A percentile compares a stretch with the other conserved stretches of the same genome.
Evolutionary conservation across 2,888 invertebrate genomes (phyloP).

Genomic region (Sthenelais limicola): DNA sequence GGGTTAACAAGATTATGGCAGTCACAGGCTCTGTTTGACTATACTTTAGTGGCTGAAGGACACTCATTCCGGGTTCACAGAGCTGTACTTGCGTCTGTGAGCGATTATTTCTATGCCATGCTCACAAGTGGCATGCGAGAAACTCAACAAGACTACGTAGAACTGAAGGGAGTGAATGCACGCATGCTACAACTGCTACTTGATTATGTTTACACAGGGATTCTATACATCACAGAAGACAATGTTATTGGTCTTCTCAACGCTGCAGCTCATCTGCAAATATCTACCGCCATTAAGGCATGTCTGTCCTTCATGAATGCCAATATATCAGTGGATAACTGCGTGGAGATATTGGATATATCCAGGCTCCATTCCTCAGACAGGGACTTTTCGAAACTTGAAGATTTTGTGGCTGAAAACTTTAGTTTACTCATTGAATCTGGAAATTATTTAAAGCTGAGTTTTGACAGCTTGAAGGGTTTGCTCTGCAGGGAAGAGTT

Average conservation of each 20-base stretch:
- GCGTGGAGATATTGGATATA: constrained; percentile 22
- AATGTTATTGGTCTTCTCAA: constrained; percentile 19
- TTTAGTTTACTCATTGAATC: background rate
- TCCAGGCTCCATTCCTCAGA: constrained; percentile 22
- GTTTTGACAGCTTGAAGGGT: constrained; percentile 31
- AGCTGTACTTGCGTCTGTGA: constrained; percentile 18
- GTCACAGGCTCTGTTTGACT: constrained; percentile 8
- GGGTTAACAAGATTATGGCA: constrained; percentile 20
- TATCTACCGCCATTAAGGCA: constrained; percentile 3
- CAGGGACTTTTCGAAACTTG: constrained; percentile 16
- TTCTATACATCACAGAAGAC: constrained; percentile 11
- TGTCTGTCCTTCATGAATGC: constrained; percentile 25
- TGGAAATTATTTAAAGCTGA: constrained; percentile 17
- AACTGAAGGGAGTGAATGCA: constrained; percentile 1
- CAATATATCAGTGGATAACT: constrained; percentile 18
- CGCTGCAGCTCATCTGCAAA: constrained; percentile 21
- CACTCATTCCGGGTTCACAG: constrained; percentile 17
- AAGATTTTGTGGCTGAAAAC: constrained; percentile 32
- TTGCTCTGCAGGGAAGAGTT: constrained; percentile 7
- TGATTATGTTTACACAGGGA: constrained; percentile 13
- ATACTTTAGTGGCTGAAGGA: background rate
- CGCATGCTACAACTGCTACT: constrained; percentile 28
- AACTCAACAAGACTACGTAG: constrained; percentile 17
- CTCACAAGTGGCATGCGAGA: constrained; percentile 29
- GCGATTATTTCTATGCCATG: constrained; percentile 33